Evolutionary conservation across 1,140 invertebrate genomes (phyloP).

Genomic region (Antheraea mylitta): DNA sequence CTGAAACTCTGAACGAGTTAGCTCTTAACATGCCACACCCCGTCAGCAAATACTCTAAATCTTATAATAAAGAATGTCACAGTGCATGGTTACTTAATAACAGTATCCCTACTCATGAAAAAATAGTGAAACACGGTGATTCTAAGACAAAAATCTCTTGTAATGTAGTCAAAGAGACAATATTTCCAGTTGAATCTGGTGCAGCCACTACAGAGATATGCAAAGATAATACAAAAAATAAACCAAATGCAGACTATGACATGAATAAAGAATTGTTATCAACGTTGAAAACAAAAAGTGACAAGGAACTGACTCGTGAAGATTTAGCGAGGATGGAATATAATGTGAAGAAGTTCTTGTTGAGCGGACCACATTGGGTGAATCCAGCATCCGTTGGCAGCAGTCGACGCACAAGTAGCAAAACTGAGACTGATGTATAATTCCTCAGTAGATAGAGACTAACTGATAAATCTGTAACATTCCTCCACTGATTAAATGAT

Average conservation of each 20-base stretch:
- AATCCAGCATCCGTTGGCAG: constrained; percentile 49
- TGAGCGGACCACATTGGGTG: constrained; percentile 81
- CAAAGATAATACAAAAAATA: constrained; percentile 36
- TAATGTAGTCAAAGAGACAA: constrained; percentile 62
- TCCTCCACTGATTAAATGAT: constrained; percentile 24
- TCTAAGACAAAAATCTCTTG: constrained; percentile 33
- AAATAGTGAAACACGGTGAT: constrained; percentile 27
- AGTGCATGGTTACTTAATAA: constrained; percentile 55
- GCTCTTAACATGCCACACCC: constrained; percentile 72
- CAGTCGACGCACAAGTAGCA: constrained; percentile 74
- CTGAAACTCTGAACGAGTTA: constrained; percentile 65
- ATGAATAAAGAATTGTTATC: constrained; percentile 49
- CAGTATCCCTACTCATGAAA: constrained; percentile 36
- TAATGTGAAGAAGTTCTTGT: constrained; percentile 81
- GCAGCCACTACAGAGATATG: constrained; percentile 58
- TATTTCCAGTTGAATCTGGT: constrained; percentile 63
- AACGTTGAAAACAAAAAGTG: constrained; percentile 43
- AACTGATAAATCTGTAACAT: constrained; percentile 26
- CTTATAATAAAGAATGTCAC: constrained; percentile 46
- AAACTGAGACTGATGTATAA: constrained; percentile 79
- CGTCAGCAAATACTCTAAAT: constrained; percentile 67
- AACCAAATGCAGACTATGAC: constrained; percentile 32
- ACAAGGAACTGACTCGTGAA: constrained; percentile 63
- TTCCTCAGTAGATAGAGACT: constrained; percentile 41
- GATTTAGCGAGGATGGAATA: constrained; percentile 82